phyloP scores from a whole-genome alignment of 2,113 vertebrate species.

The Poeciliopsis occidentalis region DNA sequence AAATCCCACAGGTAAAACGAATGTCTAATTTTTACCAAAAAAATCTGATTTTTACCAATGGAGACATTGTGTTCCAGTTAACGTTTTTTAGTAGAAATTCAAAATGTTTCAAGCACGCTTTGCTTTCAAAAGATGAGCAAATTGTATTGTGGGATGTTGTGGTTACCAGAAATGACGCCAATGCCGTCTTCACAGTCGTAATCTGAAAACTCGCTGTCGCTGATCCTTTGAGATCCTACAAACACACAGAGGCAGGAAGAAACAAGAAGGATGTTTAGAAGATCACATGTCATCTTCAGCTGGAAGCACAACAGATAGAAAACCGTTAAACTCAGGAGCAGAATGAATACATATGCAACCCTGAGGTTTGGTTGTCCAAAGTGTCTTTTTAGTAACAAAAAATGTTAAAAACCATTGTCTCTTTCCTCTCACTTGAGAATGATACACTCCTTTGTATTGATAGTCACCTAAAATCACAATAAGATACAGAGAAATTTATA shows the following conservation, averaged over 20 bases:
- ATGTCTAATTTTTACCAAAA: too few species aligned
- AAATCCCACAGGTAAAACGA: too few species aligned
- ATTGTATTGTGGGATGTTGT: slow-evolving; percentile 13
- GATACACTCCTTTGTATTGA: neutral
- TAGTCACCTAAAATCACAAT: neutral
- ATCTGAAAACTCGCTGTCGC: slow-evolving; percentile 94
- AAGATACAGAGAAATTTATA: neutral
- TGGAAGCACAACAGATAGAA: too few species aligned
- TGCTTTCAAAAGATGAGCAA: neutral
- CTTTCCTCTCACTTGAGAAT: neutral
- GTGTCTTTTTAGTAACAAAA: neutral
- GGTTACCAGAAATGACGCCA: slow-evolving; percentile 91
- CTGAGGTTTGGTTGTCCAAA: neutral
- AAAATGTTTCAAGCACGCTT: too few species aligned
- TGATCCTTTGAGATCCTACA: slow-evolving; percentile 93
- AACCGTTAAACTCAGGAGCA: too few species aligned
- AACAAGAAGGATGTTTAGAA: slow-evolving; percentile 24
- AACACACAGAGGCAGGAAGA: slow-evolving; percentile 36
- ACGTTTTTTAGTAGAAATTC: neutral
- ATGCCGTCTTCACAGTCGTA: slow-evolving; percentile 95
- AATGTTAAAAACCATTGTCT: neutral
- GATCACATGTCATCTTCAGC: neutral
- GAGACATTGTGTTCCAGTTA: neutral
- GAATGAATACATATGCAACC: too few species aligned
- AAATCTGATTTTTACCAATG: neutral